Evolutionary conservation across 1,140 invertebrate species (phyloP), one percentile per base, ranked within the genome.

Genomic region (Lepidotrigona ventralis): DNA sequence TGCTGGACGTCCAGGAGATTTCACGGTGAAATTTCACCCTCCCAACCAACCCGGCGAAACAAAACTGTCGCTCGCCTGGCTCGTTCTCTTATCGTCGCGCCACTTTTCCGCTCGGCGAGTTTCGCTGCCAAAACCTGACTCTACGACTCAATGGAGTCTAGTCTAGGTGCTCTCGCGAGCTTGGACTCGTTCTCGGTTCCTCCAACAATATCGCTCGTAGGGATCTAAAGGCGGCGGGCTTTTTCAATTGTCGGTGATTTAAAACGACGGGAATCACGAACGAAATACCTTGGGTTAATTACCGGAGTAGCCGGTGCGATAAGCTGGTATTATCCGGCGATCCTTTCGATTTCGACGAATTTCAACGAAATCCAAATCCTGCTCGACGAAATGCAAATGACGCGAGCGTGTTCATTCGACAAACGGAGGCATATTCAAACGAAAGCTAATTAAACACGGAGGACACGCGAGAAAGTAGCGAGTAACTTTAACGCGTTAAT

Each of bases 51-150:
- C 5, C 54, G 33, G 12, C 46, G 69, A 68, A 88, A 85, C 86
- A 86, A 88, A 88, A 85, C 79, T 83, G 70, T 56, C 56, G 63
- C 17, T 64, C 63, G 56, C 68, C 39, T n/a, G 46, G 54, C 29
- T 63, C 53, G 23, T 19, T 21, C 60, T 56, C 63, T 33, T n/a
- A 33, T 29, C n/a, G 54, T 39, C 78, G 51, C 63, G 76, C 70
- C 51, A 60, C 53, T 78, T 64, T 74, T 79, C 17, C 58, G 64
- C 51, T 78, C 56, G 4, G 70, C 14, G 29, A 73, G 63, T 63
- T 71, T 70, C 39, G 9, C 26, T 46, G 66, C 39, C 39, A 46
- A 77, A 68, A 77, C 39, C 64, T 2, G 39, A 8, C 39, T 54
- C 68, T 5, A 26, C 23, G 33, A 70, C 56, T 70, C 33, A 53